Evolutionary conservation across 2,797 vertebrate genomes (phyloP), one percentile per base, ranked within the genome.

Genomic region (Euthynnus affinis): DNA sequence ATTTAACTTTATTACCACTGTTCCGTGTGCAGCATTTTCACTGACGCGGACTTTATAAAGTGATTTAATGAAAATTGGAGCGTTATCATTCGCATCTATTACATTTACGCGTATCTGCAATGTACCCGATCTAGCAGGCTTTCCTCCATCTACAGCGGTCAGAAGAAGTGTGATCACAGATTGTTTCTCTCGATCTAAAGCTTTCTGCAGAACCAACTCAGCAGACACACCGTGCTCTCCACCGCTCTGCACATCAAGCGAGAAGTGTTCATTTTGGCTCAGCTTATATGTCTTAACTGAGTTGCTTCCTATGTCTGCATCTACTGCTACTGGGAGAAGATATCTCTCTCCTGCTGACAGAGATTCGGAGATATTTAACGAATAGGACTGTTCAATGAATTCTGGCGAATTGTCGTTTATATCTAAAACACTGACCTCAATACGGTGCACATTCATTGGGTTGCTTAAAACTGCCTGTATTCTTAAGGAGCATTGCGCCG

Each of bases 21-120:
- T 80, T 6, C 93, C 93, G 0, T 25, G 4, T 1, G n/a, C 0
- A 0, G 80, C 59, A 67, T 96, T 96, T 92, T 96, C 96, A 29
- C 72, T 84, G 0, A 97, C 84, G 29, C 84, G 85, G 0, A 89
- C 88, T 74, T 96, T 94, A 0, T 96, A 96, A 0, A 96, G 88
- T 0, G 92, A 72, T 29, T 88, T 94, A 9, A 78, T 93, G 42
- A 96, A 96, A 6, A 68, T 61, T 0, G 96, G 96, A 6, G 81
- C 32, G 6, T 97, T 96, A 37, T 97, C 96, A 67, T 97, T 97
- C 0, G 70, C 80, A 85, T 97, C 96, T 4, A 95, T 15, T 0
- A 96, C 89, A 32, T 93, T 88, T 0, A 97, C 78, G 14, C 68
- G 4, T 12, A 96, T 78, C 0, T 90, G 86, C 0, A 95, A 48